Evolutionary conservation across 2,888 invertebrate genomes (phyloP).

Genomic region (Panzeria rudis): DNA sequence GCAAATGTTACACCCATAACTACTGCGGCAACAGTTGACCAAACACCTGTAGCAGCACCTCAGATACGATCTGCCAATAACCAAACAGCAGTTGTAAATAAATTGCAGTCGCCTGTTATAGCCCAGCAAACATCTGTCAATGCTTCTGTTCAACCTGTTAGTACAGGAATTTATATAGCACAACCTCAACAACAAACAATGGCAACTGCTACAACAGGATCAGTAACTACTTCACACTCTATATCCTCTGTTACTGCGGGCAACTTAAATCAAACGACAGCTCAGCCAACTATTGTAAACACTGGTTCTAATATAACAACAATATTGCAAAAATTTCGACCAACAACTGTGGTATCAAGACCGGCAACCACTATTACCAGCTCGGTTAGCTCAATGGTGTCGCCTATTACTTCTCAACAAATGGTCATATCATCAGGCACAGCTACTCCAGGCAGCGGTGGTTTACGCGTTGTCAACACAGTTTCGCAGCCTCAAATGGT

Average conservation of each 20-base stretch:
- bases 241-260: conserved; percentile 65
- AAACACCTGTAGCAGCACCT: conserved; percentile 21
- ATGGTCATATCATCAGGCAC: conserved; percentile 66
- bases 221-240: conserved; percentile 35
- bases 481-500: conserved; percentile 74
- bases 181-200: conserved; percentile 56
- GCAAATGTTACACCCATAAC: conserved; percentile 29
- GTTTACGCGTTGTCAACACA: conserved; percentile 75
- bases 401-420: conserved; percentile 66
- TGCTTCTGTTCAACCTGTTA: conserved; percentile 39
- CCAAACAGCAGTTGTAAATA: conserved; percentile 48
- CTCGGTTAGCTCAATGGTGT: conserved; percentile 55
- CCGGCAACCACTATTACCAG: conserved; percentile 70
- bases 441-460: conserved; percentile 31
- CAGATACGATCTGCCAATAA: conserved; percentile 25
- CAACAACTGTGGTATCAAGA: conserved; percentile 75
- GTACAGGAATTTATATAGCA: conserved; percentile 57
- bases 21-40: conserved; percentile 29
- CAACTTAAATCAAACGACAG: conserved; percentile 73
- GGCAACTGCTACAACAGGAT: conserved; percentile 56
- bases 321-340: conserved; percentile 80
- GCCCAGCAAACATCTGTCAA: conserved; percentile 30
- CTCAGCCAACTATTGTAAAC: conserved; percentile 76
- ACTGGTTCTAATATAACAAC: conserved; percentile 73
- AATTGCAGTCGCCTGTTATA: conserved; percentile 48